Base-by-base conservation (phyloP, 2,113 vertebrate species). In the Alouatta palliata region DNA sequence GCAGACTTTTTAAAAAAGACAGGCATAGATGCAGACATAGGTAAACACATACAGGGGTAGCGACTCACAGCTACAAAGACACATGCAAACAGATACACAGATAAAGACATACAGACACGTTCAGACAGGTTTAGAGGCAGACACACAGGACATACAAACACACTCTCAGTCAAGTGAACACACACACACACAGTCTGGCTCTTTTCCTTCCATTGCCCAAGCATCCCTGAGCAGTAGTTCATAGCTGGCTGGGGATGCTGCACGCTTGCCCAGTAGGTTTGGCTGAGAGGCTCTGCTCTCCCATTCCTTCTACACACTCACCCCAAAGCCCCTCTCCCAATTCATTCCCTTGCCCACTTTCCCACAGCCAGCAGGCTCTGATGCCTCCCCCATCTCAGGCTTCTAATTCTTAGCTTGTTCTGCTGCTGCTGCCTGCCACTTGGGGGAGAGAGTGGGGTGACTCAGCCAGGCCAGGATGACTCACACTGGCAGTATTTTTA, bases 401-500 rank as follows among this genome's bases (percentile, higher is more conserved):
- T 95, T 94, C 85, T 87, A 87, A 47, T 95, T 95, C 92, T 95
- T 82, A 91, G 96, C 70, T 58, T 86, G 73, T 52, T 97, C 90
- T 95, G 52, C 43, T 87, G 87, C 96, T 40, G 75, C 95, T 81
- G 93, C 97, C 95, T 93, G 92, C 97, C 43, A 47, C 94, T 89
- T 92, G 66, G 80, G 86, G 58, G 56, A 40, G 88, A 52, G 96
- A 87, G 71, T 56, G 94, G 81, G 97, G 96, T 98, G 98, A 98
- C 97, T 98, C 98, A 98, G 98, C 96, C 97, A 94, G 97, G 96
- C 97, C 97, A 37, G 90, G 90, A 98, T 98, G 98, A 98, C 97
- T 98, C 98, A 98, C 73, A 75, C 90, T 95, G 96, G 54, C 96
- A 95, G 97, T 98, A 98, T 98, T 98, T 98, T 98, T 98, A 98